phyloP scores from a whole-genome alignment of 2,888 invertebrate species.

The Megastigmus dorsalis region DNA sequence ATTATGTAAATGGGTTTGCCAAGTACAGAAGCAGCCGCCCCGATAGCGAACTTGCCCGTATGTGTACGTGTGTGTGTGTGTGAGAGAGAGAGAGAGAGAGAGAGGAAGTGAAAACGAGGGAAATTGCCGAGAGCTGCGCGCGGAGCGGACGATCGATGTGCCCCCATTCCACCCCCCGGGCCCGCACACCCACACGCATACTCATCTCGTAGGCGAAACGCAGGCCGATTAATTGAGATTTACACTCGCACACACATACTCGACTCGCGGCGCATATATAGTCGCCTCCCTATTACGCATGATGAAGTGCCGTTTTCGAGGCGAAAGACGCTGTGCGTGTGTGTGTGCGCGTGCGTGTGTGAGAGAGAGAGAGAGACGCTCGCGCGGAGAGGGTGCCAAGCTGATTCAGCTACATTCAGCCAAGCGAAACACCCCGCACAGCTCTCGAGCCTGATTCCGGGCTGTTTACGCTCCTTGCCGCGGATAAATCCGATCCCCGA shows the following conservation, averaged over 20 bases:
- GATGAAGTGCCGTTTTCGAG: conserved; percentile 57
- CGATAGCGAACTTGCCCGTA: too few species aligned
- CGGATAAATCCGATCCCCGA: conserved; percentile 61
- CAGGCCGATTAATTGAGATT: conserved; percentile 54
- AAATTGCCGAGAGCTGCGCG: conserved; percentile 28
- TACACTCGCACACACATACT: conserved; percentile 29
- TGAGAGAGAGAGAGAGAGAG: neutral
- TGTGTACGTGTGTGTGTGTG: too few species aligned
- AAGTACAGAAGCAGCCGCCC: conserved; percentile 17
- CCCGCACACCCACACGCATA: neutral
- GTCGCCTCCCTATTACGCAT: conserved; percentile 58
- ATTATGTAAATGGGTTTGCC: conserved; percentile 46
- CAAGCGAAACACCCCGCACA: conserved; percentile 66
- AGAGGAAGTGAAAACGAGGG: conserved; percentile 38
- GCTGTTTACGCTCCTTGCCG: conserved; percentile 57
- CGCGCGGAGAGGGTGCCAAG: conserved; percentile 67
- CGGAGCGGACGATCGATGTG: conserved; percentile 39
- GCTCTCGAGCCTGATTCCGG: conserved; percentile 1
- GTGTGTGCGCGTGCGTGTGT: neutral
- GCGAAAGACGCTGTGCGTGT: conserved; percentile 22
- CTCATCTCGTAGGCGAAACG: neutral
- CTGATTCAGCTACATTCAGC: conserved; percentile 69
- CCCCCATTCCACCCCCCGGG: too few species aligned
- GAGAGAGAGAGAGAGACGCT: conserved; percentile 49
- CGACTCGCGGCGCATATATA: neutral